phyloP scores from a whole-genome alignment of 2,797 vertebrate genomes.

The Gambelia wislizenii region DNA sequence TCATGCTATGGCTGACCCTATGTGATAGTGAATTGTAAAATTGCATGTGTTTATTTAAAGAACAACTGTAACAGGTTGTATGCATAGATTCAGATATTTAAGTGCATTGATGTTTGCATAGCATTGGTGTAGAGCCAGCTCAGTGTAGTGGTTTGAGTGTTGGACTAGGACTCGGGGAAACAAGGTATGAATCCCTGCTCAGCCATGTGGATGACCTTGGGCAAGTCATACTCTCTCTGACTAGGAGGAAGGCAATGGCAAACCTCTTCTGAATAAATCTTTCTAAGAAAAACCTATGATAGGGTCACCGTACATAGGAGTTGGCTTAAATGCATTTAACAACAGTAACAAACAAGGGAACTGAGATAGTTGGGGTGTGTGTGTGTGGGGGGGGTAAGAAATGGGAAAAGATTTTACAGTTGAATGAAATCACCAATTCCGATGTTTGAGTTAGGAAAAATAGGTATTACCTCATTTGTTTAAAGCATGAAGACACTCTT shows the following conservation, averaged over 20 bases:
- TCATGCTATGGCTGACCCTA: neutral
- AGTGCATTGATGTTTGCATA: neutral
- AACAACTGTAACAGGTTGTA: neutral
- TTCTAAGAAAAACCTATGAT: too few relatives aligned
- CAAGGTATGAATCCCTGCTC: too few relatives aligned
- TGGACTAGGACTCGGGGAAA: too few relatives aligned
- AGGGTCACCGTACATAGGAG: too few relatives aligned
- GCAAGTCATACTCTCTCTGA: too few relatives aligned
- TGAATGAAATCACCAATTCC: neutral
- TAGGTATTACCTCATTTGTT: neutral
- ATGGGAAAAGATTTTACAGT: too few relatives aligned
- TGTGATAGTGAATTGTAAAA: neutral
- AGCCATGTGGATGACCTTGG: too few relatives aligned
- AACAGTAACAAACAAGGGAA: neutral
- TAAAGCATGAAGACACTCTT: neutral
- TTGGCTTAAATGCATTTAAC: too few relatives aligned
- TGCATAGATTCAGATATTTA: neutral
- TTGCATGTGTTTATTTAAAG: neutral
- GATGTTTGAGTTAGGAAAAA: neutral
- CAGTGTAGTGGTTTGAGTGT: too few relatives aligned
- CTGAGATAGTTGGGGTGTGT: neutral
- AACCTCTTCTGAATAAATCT: too few relatives aligned
- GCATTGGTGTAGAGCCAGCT: neutral
- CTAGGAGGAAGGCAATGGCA: too few relatives aligned
- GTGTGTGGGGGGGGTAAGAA: too few relatives aligned